Percentiles rank a stretch among this genome's conserved stretches.
phyloP scores from a whole-genome alignment of 2,888 invertebrate genomes.

The Leptinotarsa tumamoca region DNA sequence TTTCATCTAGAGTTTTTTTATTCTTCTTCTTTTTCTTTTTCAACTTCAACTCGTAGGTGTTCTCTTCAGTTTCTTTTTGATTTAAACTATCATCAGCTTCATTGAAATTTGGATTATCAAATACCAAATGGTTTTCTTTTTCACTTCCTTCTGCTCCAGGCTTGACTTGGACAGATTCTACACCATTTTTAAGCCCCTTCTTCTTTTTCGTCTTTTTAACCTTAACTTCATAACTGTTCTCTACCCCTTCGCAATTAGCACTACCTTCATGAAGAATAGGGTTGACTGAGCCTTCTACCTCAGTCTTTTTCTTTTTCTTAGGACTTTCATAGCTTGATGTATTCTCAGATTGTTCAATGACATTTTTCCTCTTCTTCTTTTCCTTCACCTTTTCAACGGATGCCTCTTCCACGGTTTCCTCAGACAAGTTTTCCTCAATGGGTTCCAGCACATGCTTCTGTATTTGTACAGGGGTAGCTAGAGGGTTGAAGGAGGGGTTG shows the following conservation, averaged over 20 bases:
- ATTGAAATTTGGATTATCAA: not conserved
- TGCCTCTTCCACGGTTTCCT: conserved; percentile 42
- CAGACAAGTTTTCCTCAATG: conserved; percentile 54
- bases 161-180: conserved; percentile 6
- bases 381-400: not conserved
- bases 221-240: conserved; percentile 36
- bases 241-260: conserved; percentile 29
- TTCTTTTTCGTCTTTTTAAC: conserved; percentile 40
- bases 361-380: conserved; percentile 28
- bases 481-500: conserved; percentile 61
- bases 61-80: not conserved
- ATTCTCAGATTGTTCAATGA: not conserved
- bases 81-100: not conserved
- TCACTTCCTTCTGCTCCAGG: conserved; percentile 38
- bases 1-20: not conserved
- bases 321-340: not conserved
- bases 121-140: conserved; percentile 39
- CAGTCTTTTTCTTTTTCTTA: conserved; percentile 31
- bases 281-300: conserved; percentile 7
- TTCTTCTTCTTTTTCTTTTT: conserved; percentile 32
- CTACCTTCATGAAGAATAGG: conserved; percentile 28
- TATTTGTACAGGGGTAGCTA: conserved; percentile 48
- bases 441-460: conserved; percentile 55
- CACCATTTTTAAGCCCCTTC: not conserved
- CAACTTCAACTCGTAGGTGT: conserved; percentile 41